A percentile compares a stretch with the other conserved stretches of the same genome.
These are phyloP conservation scores for Agapostemon virescens DNA, from an alignment of 2,888 invertebrate genomes.

Conservation along the genomic window DNA sequence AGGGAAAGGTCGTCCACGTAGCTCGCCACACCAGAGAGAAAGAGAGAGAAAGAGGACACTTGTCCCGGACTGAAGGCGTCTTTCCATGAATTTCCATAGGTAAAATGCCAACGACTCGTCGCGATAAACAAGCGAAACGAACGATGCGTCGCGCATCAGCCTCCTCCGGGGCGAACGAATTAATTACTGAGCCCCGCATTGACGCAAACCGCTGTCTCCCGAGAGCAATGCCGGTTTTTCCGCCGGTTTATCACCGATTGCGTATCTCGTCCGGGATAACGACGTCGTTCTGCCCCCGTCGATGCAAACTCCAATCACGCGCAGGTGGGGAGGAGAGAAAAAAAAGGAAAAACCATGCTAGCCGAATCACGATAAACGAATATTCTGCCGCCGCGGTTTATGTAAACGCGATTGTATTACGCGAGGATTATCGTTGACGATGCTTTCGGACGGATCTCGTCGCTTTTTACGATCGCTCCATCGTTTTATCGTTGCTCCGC, in stretches of 20 bases:
- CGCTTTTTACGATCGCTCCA: slow-evolving; percentile 12
- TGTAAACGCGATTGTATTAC: slow-evolving; percentile 4
- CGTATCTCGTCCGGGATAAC: slow-evolving; percentile 25
- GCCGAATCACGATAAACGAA: background rate
- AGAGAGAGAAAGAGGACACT: background rate
- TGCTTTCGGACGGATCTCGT: background rate
- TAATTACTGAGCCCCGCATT: slow-evolving; percentile 14
- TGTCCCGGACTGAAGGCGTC: background rate
- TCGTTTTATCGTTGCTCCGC: slow-evolving; percentile 8
- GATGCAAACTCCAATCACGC: background rate
- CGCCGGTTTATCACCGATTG: slow-evolving; percentile 30
- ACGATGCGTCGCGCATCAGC: background rate
- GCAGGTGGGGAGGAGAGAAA: too few species aligned
- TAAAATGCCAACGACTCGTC: slow-evolving; percentile 26
- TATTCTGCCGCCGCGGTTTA: background rate
- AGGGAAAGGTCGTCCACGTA: slow-evolving; percentile 9
- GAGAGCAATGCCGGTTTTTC: background rate
- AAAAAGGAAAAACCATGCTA: background rate
- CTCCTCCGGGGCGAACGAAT: slow-evolving; percentile 16
- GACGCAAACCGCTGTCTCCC: background rate
- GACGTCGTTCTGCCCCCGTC: background rate
- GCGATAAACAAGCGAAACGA: slow-evolving; percentile 19
- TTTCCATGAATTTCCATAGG: slow-evolving; percentile 16
- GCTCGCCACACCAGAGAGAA: background rate
- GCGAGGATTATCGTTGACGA: background rate